A percentile compares a stretch with the other conserved stretches of the same genome.
Conservation (phyloP, 2,113 vertebrate genomes). For the Barbus barbus region DNA sequence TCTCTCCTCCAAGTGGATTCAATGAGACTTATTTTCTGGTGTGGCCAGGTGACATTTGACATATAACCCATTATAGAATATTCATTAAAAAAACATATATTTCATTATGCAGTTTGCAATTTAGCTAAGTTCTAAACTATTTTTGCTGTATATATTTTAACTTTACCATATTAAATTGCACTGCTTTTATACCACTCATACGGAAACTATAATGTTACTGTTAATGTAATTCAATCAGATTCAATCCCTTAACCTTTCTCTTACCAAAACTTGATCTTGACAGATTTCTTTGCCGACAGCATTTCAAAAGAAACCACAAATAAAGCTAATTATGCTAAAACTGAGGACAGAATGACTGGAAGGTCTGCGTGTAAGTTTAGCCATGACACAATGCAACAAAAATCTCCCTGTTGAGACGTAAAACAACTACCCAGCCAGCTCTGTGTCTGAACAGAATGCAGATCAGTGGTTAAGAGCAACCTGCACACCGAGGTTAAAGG, state of each 20-base stretch:
- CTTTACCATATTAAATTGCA: not conserved
- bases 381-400: conserved; percentile 39
- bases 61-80: too few relatives aligned
- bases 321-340: conserved; percentile 40
- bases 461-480: conserved; percentile 29
- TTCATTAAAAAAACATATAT: too few relatives aligned
- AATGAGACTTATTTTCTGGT: too few relatives aligned
- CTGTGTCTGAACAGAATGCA: conserved; percentile 32
- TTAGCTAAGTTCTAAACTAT: not conserved
- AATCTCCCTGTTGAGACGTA: conserved; percentile 42
- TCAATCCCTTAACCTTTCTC: not conserved
- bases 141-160: not conserved
- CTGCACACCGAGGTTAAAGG: conserved; percentile 32
- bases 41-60: too few relatives aligned
- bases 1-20: too few relatives aligned
- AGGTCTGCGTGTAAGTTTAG: conserved; percentile 41
- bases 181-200: not conserved
- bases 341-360: conserved; percentile 12
- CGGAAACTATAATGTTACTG: not conserved
- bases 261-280: not conserved
- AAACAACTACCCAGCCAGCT: conserved; percentile 40
- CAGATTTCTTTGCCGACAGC: not conserved
- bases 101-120: not conserved
- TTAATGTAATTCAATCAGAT: not conserved
- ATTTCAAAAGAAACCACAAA: conserved; percentile 47